Evolutionary conservation across 2,888 invertebrate species (phyloP), one percentile per base, ranked within the genome.

Genomic region (Platycheirus albimanus): DNA sequence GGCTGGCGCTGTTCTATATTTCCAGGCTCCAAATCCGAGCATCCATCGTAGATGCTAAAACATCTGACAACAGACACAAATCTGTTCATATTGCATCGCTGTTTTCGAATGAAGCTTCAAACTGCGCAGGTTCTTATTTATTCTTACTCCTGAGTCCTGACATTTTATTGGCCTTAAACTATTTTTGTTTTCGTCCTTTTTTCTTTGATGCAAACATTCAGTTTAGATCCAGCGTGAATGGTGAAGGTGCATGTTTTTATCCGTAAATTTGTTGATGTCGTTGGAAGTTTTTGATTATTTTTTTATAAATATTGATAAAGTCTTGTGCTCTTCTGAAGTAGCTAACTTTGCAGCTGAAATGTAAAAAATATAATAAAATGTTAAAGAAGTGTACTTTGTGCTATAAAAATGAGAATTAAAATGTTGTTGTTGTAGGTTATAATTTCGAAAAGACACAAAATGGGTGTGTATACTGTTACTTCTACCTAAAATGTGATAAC

Each of bases 381-480:
- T n/a, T n/a, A n/a, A n/a, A n/a, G n/a, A n/a, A n/a, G n/a, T n/a
- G n/a, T n/a, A n/a, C n/a, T n/a, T n/a, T n/a, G n/a, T n/a, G n/a
- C n/a, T n/a, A n/a, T n/a, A n/a, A n/a, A n/a, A n/a, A n/a, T n/a
- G n/a, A 11, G 5, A 3, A 11, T 15, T 28, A 24, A 20, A 11
- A 8, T 36, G 38, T 8, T 28, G 66, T 49, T 43, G 11, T 51
- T 52, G 30, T 52, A 3, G 5, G 17, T 56, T 0, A 20, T 24
- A 3, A 24, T 24, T 49, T 28, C 1, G 19, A 11, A 49, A 49
- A 47, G 4, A 24, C 3, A 30, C 56, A 38, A 79, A 79, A 54
- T 80, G 70, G 70, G 76, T 80, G 75, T 80, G 75, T 76, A 70
- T 76, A 52, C 24, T 6, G 36, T 17, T 54, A 36, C 43, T 6